These are phyloP conservation scores for Acrocephalus scirpaceus DNA, from an alignment of 2,797 vertebrate genomes.

Conservation along the genomic window DNA sequence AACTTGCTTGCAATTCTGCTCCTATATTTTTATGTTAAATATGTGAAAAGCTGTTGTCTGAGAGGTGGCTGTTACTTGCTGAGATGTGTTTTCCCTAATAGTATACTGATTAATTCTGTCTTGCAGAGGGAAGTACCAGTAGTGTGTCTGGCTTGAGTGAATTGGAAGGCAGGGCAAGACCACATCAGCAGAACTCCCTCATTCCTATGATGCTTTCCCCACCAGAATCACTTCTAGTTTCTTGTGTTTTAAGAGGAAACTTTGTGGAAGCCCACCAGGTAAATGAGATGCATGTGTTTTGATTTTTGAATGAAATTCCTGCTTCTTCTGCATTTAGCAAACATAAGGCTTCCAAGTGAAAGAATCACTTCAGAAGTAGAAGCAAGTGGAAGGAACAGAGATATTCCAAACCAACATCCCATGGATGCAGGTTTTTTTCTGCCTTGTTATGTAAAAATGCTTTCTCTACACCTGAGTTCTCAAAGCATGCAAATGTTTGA, in stretches of 20 bases:
- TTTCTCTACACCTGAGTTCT: not conserved
- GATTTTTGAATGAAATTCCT: not conserved
- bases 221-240: slow-evolving; percentile 91
- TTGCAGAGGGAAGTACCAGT: slow-evolving; percentile 84
- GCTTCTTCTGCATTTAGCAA: not conserved
- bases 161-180: slow-evolving; percentile 37
- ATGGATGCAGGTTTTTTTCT: not conserved
- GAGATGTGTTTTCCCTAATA: not conserved
- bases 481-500: not conserved
- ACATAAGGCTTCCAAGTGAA: not conserved
- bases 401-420: not conserved
- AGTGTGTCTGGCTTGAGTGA: slow-evolving; percentile 56
- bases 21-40: not conserved
- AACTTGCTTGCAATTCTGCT: not conserved
- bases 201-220: slow-evolving; percentile 94
- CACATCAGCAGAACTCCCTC: slow-evolving; percentile 76
- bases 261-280: slow-evolving; percentile 95
- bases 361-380: not conserved
- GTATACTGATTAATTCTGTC: not conserved
- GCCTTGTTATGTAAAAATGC: not conserved
- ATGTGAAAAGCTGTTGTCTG: not conserved
- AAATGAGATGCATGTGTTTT: not conserved
- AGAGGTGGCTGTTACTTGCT: not conserved
- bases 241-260: slow-evolving; percentile 91
- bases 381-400: not conserved